Conservation (phyloP, 1,140 invertebrate species). For the Arctopsyche grandis region DNA sequence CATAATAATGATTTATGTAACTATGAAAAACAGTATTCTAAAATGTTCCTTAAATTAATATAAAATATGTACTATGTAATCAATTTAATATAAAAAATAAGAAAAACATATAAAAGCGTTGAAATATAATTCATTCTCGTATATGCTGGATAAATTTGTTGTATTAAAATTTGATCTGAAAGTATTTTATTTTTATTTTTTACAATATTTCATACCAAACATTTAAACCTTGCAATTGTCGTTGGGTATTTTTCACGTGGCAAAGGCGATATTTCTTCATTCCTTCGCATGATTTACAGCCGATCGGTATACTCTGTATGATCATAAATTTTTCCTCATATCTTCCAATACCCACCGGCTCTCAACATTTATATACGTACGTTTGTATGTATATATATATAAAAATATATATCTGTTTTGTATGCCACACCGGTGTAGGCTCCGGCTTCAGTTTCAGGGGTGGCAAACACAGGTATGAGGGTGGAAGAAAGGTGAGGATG, state of each 20-base stretch:
- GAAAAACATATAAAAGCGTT: too few relatives aligned
- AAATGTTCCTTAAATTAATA: too few relatives aligned
- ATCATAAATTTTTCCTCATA: slow-evolving; percentile 28
- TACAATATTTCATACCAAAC: not conserved
- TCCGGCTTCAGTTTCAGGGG: slow-evolving; percentile 17
- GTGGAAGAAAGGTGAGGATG: not conserved
- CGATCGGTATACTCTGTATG: slow-evolving; percentile 28
- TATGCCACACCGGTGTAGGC: slow-evolving; percentile 14
- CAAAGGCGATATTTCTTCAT: slow-evolving; percentile 18
- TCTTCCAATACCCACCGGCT: slow-evolving; percentile 16
- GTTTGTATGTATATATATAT: not conserved
- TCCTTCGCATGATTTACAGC: slow-evolving; percentile 26
- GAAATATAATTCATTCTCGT: too few relatives aligned
- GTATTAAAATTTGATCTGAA: too few relatives aligned
- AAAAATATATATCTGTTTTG: slow-evolving; percentile 21
- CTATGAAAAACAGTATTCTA: too few relatives aligned
- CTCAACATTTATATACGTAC: slow-evolving; percentile 1
- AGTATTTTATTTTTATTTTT: too few relatives aligned
- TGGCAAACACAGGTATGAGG: slow-evolving; percentile 7
- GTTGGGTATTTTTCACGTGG: slow-evolving; percentile 12
- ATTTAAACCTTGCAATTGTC: slow-evolving; percentile 23
- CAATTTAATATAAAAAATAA: too few relatives aligned
- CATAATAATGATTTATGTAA: too few relatives aligned
- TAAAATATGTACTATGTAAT: too few relatives aligned
- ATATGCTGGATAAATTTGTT: too few relatives aligned